These are phyloP conservation scores for Podabrus alpinus DNA, from an alignment of 2,888 invertebrate species.

Conservation along the genomic window DNA sequence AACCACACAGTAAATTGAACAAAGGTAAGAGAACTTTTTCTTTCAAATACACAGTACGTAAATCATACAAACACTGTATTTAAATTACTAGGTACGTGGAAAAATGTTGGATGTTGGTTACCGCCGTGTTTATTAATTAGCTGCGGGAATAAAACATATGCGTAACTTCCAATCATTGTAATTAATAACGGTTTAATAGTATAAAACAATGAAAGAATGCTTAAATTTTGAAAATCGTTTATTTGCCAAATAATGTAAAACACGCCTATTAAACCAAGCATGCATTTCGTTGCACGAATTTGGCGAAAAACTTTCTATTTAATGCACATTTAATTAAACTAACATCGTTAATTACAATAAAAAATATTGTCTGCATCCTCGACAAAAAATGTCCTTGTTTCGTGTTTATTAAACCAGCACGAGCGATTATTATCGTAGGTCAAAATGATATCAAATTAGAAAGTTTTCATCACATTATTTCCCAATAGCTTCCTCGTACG, in stretches of 20 bases:
- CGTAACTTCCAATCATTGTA: background rate
- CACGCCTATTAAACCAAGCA: background rate
- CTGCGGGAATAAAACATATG: background rate
- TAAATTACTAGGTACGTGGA: background rate
- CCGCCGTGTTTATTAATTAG: background rate
- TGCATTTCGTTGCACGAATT: background rate
- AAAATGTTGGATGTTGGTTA: background rate
- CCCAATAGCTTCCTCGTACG: background rate
- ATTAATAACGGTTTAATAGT: background rate
- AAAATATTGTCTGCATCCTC: background rate
- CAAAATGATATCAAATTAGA: background rate
- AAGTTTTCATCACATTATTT: background rate
- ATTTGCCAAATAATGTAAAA: background rate
- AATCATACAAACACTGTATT: background rate
- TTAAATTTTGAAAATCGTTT: background rate
- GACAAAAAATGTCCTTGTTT: slow-evolving; percentile 3
- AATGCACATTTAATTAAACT: background rate
- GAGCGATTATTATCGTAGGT: background rate
- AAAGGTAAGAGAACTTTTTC: background rate
- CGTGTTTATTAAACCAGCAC: background rate
- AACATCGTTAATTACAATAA: background rate
- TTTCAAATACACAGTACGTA: background rate
- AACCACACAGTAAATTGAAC: background rate
- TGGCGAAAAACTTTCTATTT: background rate
- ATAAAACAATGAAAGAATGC: background rate